Evolutionary conservation across 2,113 vertebrate species (phyloP).

Genomic region (Pica pica): DNA sequence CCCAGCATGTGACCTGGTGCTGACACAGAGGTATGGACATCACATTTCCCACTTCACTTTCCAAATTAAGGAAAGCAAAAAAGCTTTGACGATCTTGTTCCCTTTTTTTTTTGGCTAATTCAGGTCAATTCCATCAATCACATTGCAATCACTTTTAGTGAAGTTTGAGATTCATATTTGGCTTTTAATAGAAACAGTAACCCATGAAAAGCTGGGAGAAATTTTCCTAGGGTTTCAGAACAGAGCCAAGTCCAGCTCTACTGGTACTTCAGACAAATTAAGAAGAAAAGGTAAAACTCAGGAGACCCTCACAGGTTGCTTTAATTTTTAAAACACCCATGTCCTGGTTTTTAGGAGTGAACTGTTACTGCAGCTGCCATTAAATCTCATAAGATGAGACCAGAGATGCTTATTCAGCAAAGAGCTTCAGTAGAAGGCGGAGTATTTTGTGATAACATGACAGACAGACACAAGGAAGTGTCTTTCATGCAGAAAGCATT

Average conservation of each 20-base stretch:
- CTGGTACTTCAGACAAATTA: not conserved
- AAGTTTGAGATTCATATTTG: not conserved
- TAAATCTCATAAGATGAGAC: not conserved
- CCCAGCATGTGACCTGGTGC: not conserved
- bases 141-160: not conserved
- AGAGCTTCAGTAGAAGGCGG: not conserved
- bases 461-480: not conserved
- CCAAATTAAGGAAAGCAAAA: not conserved
- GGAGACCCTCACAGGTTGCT: not conserved
- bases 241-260: not conserved
- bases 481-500: not conserved
- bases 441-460: not conserved
- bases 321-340: constrained; percentile 32
- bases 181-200: not conserved
- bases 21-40: not conserved
- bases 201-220: not conserved
- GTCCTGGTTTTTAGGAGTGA: not conserved
- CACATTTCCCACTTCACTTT: not conserved
- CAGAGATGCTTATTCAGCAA: constrained; percentile 25
- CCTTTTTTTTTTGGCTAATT: not conserved
- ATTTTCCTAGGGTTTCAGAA: not conserved
- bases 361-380: not conserved
- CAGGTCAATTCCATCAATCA: not conserved
- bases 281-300: not conserved
- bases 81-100: not conserved